Percentiles rank a stretch among this genome's conserved stretches.
phyloP scores from a whole-genome alignment of 2,797 vertebrate species.

The Lemur catta region DNA sequence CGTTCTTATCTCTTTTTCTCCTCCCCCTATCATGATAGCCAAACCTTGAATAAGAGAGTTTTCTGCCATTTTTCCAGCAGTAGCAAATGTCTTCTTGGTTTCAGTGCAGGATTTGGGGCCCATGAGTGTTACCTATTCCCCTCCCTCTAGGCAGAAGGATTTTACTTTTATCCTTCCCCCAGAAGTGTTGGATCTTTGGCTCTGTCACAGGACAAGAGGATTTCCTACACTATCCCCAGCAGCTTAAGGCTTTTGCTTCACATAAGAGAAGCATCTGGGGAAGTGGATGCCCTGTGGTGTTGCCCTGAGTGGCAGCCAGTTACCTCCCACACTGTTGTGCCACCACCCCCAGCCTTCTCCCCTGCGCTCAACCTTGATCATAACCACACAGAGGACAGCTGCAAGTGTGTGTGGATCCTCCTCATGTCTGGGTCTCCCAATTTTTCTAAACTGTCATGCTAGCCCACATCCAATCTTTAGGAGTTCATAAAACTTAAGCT shows the following conservation, averaged over 20 bases:
- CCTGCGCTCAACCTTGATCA: not conserved
- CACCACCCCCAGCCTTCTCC: rapidly evolving
- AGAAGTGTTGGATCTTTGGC: not conserved
- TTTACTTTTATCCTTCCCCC: not conserved
- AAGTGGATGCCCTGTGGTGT: not conserved
- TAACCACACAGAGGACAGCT: not conserved
- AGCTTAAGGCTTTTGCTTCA: not conserved
- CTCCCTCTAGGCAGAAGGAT: not conserved
- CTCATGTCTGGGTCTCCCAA: not conserved
- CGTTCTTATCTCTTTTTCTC: not conserved
- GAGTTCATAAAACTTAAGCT: not conserved
- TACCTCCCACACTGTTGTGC: not conserved
- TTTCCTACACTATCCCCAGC: not conserved
- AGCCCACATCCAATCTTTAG: not conserved
- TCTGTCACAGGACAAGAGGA: not conserved
- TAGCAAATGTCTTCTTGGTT: not conserved
- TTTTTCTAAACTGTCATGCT: not conserved
- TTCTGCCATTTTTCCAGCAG: not conserved
- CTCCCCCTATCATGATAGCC: not conserved
- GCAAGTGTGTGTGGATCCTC: not conserved
- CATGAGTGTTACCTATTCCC: not conserved
- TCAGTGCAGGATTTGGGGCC: not conserved
- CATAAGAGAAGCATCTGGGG: not conserved
- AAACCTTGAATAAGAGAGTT: not conserved
- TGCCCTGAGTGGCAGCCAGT: not conserved